Percentiles rank a stretch among this genome's conserved stretches.
These are phyloP conservation scores for Thaleichthys pacificus DNA, from an alignment of 2,797 vertebrate genomes.

Conservation along the genomic window DNA sequence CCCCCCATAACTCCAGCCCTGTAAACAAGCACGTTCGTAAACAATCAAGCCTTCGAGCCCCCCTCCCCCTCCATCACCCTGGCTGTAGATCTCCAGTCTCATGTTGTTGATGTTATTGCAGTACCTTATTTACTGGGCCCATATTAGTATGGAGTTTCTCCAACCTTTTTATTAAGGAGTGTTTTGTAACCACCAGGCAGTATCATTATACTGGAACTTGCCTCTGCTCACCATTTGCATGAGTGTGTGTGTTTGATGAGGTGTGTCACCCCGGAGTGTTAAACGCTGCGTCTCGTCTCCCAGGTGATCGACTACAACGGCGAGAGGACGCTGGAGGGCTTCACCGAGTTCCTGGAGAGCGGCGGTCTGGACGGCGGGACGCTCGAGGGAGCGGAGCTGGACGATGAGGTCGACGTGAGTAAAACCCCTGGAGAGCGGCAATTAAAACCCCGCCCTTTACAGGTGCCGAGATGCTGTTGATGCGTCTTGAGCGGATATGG, in stretches of 20 bases:
- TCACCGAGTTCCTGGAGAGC: conserved; percentile 94
- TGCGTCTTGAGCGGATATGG: not conserved
- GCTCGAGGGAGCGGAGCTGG: conserved; percentile 79
- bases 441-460: too few species aligned
- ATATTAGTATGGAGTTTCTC: too few species aligned
- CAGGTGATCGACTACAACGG: conserved; percentile 97
- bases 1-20: not conserved
- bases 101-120: too few species aligned
- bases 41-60: not conserved
- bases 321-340: conserved; percentile 93
- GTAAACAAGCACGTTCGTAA: not conserved
- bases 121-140: too few species aligned
- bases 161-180: too few species aligned
- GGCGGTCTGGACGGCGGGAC: conserved; percentile 93
- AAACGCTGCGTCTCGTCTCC: too few species aligned
- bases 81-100: too few species aligned
- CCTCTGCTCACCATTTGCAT: not conserved
- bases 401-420: conserved; percentile 65
- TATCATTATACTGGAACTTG: not conserved
- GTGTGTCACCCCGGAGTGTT: not conserved
- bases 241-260: too few species aligned
- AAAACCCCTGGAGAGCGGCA: not conserved
- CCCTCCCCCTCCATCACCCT: not conserved
- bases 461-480: too few species aligned
- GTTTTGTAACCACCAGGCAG: too few species aligned